Conservation (phyloP, 2,888 invertebrate genomes). For the Tetanocera ferruginea region DNA sequence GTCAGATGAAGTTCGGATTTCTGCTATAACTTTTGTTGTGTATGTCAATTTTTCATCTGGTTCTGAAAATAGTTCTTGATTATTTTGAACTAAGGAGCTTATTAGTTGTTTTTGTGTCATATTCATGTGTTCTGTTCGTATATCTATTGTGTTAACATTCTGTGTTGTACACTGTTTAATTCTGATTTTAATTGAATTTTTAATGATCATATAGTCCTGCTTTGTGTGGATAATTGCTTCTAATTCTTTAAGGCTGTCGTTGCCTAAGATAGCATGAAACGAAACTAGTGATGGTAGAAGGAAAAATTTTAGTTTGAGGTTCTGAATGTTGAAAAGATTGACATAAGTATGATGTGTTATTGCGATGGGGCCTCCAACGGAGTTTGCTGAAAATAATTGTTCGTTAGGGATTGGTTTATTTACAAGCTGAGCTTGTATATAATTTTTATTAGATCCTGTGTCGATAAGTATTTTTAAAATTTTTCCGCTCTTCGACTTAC, state of each 20-base stretch:
- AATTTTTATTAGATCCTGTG: conserved; percentile 33
- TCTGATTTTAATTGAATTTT: not conserved
- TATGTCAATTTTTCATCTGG: too few relatives aligned
- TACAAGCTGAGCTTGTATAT: conserved; percentile 18
- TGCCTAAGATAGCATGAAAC: not conserved
- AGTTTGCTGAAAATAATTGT: conserved; percentile 14
- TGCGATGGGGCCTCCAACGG: too few relatives aligned
- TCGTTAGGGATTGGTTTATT: too few relatives aligned
- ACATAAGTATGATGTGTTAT: too few relatives aligned
- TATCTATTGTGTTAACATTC: not conserved
- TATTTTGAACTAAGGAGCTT: too few relatives aligned
- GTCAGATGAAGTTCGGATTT: not conserved
- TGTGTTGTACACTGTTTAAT: not conserved
- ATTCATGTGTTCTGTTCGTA: too few relatives aligned
- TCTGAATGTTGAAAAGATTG: conserved; percentile 29
- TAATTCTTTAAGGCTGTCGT: too few relatives aligned
- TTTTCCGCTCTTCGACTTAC: conserved; percentile 14
- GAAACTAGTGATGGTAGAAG: not conserved
- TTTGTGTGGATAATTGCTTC: too few relatives aligned
- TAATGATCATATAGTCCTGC: not conserved
- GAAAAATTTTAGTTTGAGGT: conserved; percentile 1
- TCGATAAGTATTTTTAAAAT: conserved; percentile 35
- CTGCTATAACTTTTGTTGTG: too few relatives aligned
- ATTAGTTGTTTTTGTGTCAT: too few relatives aligned
- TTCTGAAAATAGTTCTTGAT: too few relatives aligned